Base-by-base conservation (phyloP, 2,113 vertebrate genomes). In the Chaenocephalus aceratus region DNA sequence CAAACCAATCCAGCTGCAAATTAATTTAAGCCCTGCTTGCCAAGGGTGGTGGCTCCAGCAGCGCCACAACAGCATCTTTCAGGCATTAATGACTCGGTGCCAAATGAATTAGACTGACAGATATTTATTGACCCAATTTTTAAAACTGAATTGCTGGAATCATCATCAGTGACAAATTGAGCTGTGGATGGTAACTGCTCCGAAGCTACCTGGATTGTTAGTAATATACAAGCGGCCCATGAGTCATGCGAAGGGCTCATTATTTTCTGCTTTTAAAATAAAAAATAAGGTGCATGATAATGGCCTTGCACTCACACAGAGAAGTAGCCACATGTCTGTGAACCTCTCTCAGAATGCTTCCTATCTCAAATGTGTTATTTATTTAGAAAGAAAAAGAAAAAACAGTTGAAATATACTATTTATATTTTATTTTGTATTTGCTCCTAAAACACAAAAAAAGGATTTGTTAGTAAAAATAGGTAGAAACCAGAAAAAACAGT, bases 41-140 rank as follows among this genome's bases (percentile, higher is more conserved):
- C 87, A 89, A 86, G 78, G 69, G 65, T 77, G 67, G 74, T 12
- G 77, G 73, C 46, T 75, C 86, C 80, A 82, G 86, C 77, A 58
- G 68, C 18, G 79, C 79, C 60, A 52, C 77, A 75, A 56, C 86
- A 63, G 79, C 66, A 73, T 83, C 81, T 83, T 70, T 87, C 76
- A 52, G 72, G 80, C 66, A 88, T 85, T 86, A 88, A 89, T 89
- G 91, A 92, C 88, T 83, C 65, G 11, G 44, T 49, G 81, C 85
- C 88, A 94, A 88, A 91, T 86, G 60, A 87, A 91, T 89, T 83
- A 84, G 69, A 85, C 83, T 84, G 86, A 89, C 87, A 87, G 80
- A 77, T 81, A 92, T 89, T 92, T 90, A 92, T 85, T 92, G 92
- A 93, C 88, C 90, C 83, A 85, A 85, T 94, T 93, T 89, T 67